Conservation (phyloP, 2,113 vertebrate species). For the Rousettus leschenaultii region DNA sequence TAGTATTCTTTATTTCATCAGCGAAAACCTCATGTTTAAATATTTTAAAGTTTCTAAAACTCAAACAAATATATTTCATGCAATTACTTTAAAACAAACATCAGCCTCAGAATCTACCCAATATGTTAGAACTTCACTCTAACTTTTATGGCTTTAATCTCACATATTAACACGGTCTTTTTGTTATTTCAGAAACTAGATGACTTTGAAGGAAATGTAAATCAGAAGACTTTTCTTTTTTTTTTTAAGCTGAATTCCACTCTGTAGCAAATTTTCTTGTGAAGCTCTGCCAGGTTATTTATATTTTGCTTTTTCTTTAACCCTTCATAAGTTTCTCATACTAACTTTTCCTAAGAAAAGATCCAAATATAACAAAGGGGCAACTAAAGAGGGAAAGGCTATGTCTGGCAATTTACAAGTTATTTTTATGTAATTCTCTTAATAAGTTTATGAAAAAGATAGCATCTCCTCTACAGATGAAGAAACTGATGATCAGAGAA, state of each 20-base stretch:
- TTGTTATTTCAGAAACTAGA: constrained; percentile 66
- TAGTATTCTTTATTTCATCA: constrained; percentile 33
- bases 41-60: constrained; percentile 50
- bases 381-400: neutral
- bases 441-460: neutral
- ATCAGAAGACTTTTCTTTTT: constrained; percentile 48
- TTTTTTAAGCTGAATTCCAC: constrained; percentile 16
- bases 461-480: neutral
- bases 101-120: neutral
- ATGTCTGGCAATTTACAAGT: neutral
- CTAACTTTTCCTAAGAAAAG: constrained; percentile 25
- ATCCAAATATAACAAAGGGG: neutral
- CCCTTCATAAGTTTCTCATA: constrained; percentile 11
- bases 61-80: constrained; percentile 25
- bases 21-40: constrained; percentile 24
- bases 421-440: neutral
- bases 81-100: constrained; percentile 37
- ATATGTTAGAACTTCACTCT: constrained; percentile 9
- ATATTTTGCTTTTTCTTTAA: constrained; percentile 61
- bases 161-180: constrained; percentile 51
- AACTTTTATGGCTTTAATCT: constrained; percentile 53
- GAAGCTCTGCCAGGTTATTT: constrained; percentile 63
- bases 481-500: neutral
- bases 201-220: constrained; percentile 66
- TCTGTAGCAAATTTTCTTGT: constrained; percentile 49